phyloP scores from a whole-genome alignment of 2,888 invertebrate species.

The Drosophila prolongata region DNA sequence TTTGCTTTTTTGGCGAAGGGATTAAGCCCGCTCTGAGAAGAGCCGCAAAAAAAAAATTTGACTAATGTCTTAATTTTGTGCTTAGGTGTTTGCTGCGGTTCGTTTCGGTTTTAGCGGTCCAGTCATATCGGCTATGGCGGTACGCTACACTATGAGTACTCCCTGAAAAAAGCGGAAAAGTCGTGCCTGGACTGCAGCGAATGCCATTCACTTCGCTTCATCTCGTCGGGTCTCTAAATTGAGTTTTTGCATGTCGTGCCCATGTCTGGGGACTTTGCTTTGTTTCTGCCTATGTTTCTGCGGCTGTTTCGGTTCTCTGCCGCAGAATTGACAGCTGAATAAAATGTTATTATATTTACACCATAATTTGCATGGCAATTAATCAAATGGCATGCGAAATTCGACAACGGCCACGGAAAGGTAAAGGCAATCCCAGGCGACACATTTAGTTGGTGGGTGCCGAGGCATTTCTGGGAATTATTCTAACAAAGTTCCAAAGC shows the following conservation, averaged over 20 bases:
- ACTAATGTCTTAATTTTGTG: constrained; percentile 80
- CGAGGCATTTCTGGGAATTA: constrained; percentile 47
- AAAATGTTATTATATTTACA: constrained; percentile 81
- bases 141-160: constrained; percentile 18
- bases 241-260: constrained; percentile 75
- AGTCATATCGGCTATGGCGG: constrained; percentile 8
- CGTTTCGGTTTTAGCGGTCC: constrained; percentile 48
- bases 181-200: constrained; percentile 73
- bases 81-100: constrained; percentile 60
- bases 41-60: constrained; percentile 54
- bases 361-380: constrained; percentile 82
- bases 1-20: constrained; percentile 51
- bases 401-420: constrained; percentile 44
- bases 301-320: constrained; percentile 47
- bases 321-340: constrained; percentile 79
- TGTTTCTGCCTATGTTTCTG: constrained; percentile 26
- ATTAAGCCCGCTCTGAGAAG: constrained; percentile 47
- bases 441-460: constrained; percentile 58
- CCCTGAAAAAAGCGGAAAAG: constrained; percentile 28
- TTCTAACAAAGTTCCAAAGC: constrained; percentile 33
- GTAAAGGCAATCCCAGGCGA: constrained; percentile 63
- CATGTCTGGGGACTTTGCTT: constrained; percentile 62
- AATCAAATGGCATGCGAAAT: constrained; percentile 81
- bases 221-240: constrained; percentile 68
- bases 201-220: constrained; percentile 81